A percentile compares a stretch with the other conserved stretches of the same genome.
These are phyloP conservation scores for Hippocampus kuda DNA, from an alignment of 2,797 vertebrate species.

Conservation along the genomic window DNA sequence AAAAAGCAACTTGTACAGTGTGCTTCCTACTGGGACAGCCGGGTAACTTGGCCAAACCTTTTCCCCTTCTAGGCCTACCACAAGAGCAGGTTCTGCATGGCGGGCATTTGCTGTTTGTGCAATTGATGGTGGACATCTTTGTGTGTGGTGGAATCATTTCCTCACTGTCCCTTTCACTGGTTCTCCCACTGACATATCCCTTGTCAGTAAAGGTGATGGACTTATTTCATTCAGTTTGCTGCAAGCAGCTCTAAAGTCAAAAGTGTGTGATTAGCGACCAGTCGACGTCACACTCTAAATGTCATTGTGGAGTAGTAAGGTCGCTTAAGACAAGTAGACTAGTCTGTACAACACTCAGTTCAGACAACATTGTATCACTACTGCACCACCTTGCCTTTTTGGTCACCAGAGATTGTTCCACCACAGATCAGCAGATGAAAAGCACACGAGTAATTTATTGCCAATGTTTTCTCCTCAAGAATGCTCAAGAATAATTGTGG, in stretches of 20 bases:
- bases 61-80: background rate
- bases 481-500: conserved; percentile 99
- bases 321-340: background rate
- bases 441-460: conserved; percentile 98
- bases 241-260: background rate
- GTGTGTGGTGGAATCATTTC: background rate
- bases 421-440: conserved; percentile 92
- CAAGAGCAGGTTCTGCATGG: background rate
- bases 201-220: background rate
- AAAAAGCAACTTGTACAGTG: background rate
- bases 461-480: conserved; percentile 95
- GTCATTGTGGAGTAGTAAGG: background rate
- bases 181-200: background rate
- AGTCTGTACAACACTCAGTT: background rate
- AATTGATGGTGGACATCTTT: background rate
- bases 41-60: background rate
- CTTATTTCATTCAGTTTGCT: background rate
- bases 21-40: background rate
- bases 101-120: background rate
- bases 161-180: background rate
- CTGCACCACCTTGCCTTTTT: conserved; percentile 63
- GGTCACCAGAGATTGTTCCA: conserved; percentile 69
- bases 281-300: background rate
- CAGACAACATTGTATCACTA: conserved; percentile 73
- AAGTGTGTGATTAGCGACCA: background rate